Evolutionary conservation across 2,797 vertebrate species (phyloP), one percentile per base, ranked within the genome.

Genomic region (Chelon auratus): DNA sequence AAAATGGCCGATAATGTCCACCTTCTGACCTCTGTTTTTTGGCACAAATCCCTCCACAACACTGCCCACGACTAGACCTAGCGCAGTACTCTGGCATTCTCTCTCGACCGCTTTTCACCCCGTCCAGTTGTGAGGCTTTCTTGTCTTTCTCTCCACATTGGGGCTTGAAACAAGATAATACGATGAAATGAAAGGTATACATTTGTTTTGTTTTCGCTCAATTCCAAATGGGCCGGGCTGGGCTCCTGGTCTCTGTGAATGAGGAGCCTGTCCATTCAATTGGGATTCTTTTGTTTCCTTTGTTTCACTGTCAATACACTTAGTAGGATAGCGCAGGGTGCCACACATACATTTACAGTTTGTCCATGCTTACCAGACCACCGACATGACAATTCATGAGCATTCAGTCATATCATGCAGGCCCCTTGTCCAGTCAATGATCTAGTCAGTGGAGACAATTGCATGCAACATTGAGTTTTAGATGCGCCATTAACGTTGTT

Each of bases 1-100:
- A 96, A 97, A 98, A 96, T 97, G 96, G 95, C 96, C 93, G 82
- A 94, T 96, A 96, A 96, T 95, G 94, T 96, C 94, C 93, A 93
- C 94, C 92, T 96, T 95, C 92, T 92, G 92, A 95, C 94, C 93
- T 95, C 91, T 94, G 93, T 95, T 95, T 94, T 88, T 94, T 81
- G 91, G 93, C 95, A 93, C 95, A 95, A 91, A 95, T 94, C 95
- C 90, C 85, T 86, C 85, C 81, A 95, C 94, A 73, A 87, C 90
- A 89, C 90, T 83, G 59, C 84, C 89, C 83, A 89, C 86, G 86
- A 76, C 57, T 95, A 95, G 89, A 93, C 87, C 83, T 93, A 94
- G 94, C 86, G 91, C 90, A 94, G 94, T 94, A 95, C 94, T 93
- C 92, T 93, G 91, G 89, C 88, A 85, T 94, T 93, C 90, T 94